Evolutionary conservation across 37 sponge, comb jelly and placozoan species (phyloP).

Genomic region (Tethya wilhelma): DNA sequence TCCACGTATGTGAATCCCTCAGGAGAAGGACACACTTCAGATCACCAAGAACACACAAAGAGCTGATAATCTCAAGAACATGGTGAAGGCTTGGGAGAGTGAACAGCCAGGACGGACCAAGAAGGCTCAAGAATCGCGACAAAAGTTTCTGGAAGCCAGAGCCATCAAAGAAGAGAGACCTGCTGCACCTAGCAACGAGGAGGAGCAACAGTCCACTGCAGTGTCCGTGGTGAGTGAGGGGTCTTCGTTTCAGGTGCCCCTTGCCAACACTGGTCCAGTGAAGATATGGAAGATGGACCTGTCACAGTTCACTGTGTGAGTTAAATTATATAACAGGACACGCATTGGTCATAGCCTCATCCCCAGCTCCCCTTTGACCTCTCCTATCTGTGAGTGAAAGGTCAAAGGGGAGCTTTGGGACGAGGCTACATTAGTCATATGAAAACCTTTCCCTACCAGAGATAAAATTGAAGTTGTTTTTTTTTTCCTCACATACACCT

Average conservation of each 20-base stretch:
- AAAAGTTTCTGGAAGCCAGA: slow-evolving; percentile 71
- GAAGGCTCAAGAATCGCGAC: slow-evolving; percentile 76
- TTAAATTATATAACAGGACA: no score
- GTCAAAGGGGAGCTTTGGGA: no score
- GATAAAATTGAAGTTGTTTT: no score
- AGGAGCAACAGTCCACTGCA: not conserved
- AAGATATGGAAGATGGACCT: slow-evolving; percentile 33
- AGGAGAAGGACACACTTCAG: slow-evolving; percentile 43
- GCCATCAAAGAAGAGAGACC: slow-evolving; percentile 27
- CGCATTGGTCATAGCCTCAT: no score
- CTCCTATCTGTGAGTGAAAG: no score
- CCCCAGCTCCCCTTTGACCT: no score
- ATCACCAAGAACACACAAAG: slow-evolving; percentile 82
- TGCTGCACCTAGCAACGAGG: slow-evolving; percentile 1
- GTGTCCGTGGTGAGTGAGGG: not conserved
- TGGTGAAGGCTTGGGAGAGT: slow-evolving; percentile 91
- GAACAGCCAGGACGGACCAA: slow-evolving; percentile 87
- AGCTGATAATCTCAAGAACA: slow-evolving; percentile 85
- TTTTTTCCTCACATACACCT: no score
- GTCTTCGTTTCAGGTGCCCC: not conserved
- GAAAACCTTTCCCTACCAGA: no score
- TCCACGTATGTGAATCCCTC: not conserved
- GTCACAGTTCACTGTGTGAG: slow-evolving; percentile 37
- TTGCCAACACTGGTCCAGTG: slow-evolving; percentile 16
- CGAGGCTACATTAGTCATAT: no score